A percentile compares a stretch with the other conserved stretches of the same genome.
These are phyloP conservation scores for Oscheius onirici DNA, from an alignment of 2,888 invertebrate species.

Conservation along the genomic window DNA sequence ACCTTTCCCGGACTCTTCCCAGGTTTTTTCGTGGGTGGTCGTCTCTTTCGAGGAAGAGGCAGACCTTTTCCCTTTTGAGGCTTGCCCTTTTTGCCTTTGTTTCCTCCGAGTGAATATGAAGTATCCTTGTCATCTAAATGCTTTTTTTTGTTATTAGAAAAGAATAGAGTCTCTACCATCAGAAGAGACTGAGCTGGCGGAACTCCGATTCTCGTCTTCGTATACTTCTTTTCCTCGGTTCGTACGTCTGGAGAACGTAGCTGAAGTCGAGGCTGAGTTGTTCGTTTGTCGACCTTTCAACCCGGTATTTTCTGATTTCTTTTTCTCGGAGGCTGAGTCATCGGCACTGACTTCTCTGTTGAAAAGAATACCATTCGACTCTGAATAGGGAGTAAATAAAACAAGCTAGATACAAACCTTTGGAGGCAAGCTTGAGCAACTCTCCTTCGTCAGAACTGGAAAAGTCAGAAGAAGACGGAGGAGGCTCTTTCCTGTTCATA, in stretches of 20 bases:
- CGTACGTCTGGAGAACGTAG: not conserved
- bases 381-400: not conserved
- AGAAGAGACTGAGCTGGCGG: not conserved
- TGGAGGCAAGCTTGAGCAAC: not conserved
- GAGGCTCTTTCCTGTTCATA: not conserved
- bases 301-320: not conserved
- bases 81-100: conserved; percentile 3
- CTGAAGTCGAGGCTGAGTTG: conserved; percentile 15
- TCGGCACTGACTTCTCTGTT: no score
- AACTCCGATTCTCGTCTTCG: conserved; percentile 15
- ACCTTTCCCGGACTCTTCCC: conserved; percentile 27
- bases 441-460: not conserved
- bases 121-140: conserved; percentile 16
- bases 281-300: conserved; percentile 7
- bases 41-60: not conserved
- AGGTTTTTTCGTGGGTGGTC: conserved; percentile 4
- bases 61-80: conserved; percentile 22
- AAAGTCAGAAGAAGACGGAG: not conserved
- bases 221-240: conserved; percentile 24
- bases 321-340: not conserved
- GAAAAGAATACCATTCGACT: not conserved
- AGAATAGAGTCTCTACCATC: not conserved
- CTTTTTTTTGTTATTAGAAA: not conserved
- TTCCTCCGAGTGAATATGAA: conserved; percentile 10
- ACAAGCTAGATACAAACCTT: not conserved